Evolutionary conservation across 2,888 invertebrate species (phyloP), one percentile per base, ranked within the genome.

Genomic region (Subacronicta megacephala): DNA sequence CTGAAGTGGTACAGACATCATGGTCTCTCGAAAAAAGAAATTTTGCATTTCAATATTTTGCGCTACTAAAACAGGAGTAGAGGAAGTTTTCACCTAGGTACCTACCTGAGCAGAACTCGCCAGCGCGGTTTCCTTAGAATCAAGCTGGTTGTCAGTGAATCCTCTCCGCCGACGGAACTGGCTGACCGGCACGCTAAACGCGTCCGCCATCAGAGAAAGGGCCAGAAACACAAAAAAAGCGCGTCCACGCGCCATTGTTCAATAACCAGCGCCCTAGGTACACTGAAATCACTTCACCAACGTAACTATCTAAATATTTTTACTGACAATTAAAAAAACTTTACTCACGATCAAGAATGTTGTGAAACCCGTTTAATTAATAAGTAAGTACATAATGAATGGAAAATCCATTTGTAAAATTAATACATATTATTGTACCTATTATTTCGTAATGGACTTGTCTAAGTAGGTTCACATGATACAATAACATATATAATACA

Each of bases 191-290:
- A 82, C 69, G 50, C 87, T 80, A 18, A 91, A 80, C 0, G 84
- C 87, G 37, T 89, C 79, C 4, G 74, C 81, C 54, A 92, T 33
- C 20, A 93, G 58, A 20, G 81, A 83, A 2, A 83, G 35, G 13
- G 77, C 84, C 33, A 91, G 57, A 18, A 84, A 45, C 17, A 81
- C 53, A 20, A 79, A 68, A 1, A 88, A 37, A 61, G 74, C 46
- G 20, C 26, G 75, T 58, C 77, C 70, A 43, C 82, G 77, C 74
- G 73, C 81, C 93, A 93, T 92, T 58, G 67, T 79, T 63, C 10
- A 57, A 53, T 36, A 18, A 33, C n/a, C 36, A 52, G 20, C 49
- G 29, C 45, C 36, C 50, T 40, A 33, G 20, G 7, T 16, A 41
- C 51, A 72, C 77, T 78, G 65, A 58, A 83, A 80, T 75, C 61